phyloP scores from a whole-genome alignment of 2,888 invertebrate genomes.

The Ormyrus pomaceus region DNA sequence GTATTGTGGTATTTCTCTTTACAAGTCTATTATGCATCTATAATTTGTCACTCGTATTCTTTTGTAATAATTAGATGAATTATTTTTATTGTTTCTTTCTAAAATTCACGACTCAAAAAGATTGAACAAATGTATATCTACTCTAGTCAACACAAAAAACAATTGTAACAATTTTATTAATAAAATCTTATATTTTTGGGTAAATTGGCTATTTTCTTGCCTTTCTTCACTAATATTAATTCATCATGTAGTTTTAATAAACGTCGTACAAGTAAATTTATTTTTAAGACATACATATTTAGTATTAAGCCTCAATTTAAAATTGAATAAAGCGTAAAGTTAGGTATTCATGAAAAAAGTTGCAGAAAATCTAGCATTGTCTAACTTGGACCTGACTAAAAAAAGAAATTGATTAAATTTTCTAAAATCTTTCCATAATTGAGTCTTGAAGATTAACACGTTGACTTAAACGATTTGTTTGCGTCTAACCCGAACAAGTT shows the following conservation, averaged over 20 bases:
- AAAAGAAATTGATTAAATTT: background rate
- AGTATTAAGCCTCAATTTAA: constrained; percentile 7
- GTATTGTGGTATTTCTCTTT: background rate
- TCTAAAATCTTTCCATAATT: constrained; percentile 11
- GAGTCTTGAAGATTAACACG: constrained; percentile 31
- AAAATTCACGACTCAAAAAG: constrained; percentile 46
- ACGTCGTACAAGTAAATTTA: background rate
- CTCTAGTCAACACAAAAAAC: constrained; percentile 27
- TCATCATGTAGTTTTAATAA: background rate
- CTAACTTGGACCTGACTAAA: constrained; percentile 20
- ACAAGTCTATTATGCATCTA: constrained; percentile 2
- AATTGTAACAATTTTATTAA: constrained; percentile 43
- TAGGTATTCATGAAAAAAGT: background rate
- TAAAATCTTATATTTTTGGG: constrained; percentile 32
- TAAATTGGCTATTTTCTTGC: constrained; percentile 43
- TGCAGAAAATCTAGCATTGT: background rate
- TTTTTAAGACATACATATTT: background rate
- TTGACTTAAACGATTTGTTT: constrained; percentile 4
- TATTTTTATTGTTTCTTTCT: constrained; percentile 7
- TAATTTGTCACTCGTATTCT: background rate
- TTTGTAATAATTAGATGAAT: background rate
- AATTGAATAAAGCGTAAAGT: constrained; percentile 3
- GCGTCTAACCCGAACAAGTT: background rate
- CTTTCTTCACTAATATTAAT: constrained; percentile 31
- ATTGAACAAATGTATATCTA: constrained; percentile 25